phyloP scores from a whole-genome alignment of 2,888 invertebrate species.

The Folsomia candida region DNA sequence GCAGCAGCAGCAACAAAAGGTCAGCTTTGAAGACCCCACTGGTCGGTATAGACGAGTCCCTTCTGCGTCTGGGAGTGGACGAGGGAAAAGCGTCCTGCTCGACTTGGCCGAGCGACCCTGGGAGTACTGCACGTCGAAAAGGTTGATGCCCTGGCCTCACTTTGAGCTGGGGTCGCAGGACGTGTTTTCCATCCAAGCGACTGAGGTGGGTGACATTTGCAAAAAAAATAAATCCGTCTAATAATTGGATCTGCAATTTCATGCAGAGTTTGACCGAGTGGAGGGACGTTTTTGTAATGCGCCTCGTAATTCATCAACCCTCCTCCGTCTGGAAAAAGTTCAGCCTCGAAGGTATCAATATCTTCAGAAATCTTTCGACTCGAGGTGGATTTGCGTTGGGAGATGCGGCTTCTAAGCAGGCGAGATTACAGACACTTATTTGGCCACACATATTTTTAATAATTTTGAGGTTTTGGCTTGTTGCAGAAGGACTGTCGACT shows the following conservation, averaged over 20 bases:
- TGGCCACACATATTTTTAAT: too few relatives aligned
- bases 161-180: slow-evolving; percentile 53
- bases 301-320: slow-evolving; percentile 54
- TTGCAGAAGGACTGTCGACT: slow-evolving; percentile 49
- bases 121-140: slow-evolving; percentile 51
- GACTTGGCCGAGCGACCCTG: slow-evolving; percentile 46
- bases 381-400: slow-evolving; percentile 41
- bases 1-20: too few relatives aligned
- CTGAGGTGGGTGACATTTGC: slow-evolving; percentile 51
- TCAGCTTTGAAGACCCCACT: too few relatives aligned
- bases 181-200: slow-evolving; percentile 52
- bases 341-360: slow-evolving; percentile 53
- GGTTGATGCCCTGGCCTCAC: slow-evolving; percentile 53
- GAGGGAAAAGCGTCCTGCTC: too few relatives aligned
- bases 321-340: slow-evolving; percentile 55
- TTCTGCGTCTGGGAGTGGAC: too few relatives aligned
- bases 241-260: too few relatives aligned
- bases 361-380: slow-evolving; percentile 49
- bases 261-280: slow-evolving; percentile 53
- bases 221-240: not conserved
- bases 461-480: not conserved
- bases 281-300: slow-evolving; percentile 53
- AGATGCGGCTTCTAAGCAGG: too few relatives aligned
- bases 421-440: slow-evolving; percentile 36
- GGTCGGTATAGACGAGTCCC: too few relatives aligned